A percentile compares a stretch with the other conserved stretches of the same genome.
phyloP scores from a whole-genome alignment of 2,113 vertebrate genomes.

The Elanus axillaris region DNA sequence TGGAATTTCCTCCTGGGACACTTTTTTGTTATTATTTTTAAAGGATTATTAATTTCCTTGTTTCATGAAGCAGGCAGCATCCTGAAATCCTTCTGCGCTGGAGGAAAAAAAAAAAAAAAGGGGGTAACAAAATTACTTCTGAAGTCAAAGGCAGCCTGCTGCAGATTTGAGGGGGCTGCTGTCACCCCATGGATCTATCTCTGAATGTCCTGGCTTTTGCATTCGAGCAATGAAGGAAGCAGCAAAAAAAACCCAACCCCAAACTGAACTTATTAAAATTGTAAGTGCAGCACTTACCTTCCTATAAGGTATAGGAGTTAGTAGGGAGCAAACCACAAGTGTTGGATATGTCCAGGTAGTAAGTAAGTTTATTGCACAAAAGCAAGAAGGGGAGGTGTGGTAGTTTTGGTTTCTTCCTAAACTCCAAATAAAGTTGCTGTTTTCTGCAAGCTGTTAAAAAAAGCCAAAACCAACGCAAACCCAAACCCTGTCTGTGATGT shows the following conservation, averaged over 20 bases:
- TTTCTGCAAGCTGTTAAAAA: not conserved
- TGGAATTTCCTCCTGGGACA: not conserved
- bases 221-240: not conserved
- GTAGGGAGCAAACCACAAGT: rapidly evolving
- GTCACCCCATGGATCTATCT: not conserved
- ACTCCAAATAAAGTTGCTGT: not conserved
- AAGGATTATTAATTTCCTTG: not conserved
- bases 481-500: not conserved
- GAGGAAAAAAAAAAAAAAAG: not conserved
- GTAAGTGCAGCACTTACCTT: rapidly evolving
- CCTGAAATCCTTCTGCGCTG: not conserved
- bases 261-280: not conserved
- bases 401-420: not conserved
- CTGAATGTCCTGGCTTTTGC: rapidly evolving
- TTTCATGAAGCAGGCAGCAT: not conserved
- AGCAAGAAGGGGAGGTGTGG: not conserved
- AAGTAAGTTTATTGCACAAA: not conserved
- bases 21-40: not conserved
- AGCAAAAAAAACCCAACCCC: not conserved
- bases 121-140: not conserved
- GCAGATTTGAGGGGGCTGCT: not conserved
- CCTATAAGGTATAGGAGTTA: no score
- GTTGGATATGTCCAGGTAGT: not conserved
- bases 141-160: not conserved
- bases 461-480: no score